Percentiles rank a stretch among this genome's conserved stretches.
These are phyloP conservation scores for Natator depressus DNA, from an alignment of 2,113 vertebrate genomes.

Conservation along the genomic window DNA sequence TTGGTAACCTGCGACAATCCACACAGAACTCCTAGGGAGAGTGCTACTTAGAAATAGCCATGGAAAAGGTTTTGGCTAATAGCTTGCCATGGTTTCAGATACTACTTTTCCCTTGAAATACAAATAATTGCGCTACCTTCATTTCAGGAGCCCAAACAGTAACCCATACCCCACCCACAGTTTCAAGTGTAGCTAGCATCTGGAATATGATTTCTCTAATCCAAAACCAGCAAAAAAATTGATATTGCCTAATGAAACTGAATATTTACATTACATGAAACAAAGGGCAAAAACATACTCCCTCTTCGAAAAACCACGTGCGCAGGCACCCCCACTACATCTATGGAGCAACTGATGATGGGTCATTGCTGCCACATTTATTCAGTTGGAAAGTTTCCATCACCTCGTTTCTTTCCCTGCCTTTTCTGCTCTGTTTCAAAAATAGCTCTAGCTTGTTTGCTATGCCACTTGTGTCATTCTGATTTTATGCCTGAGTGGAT, in stretches of 20 bases:
- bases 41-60: constrained; percentile 25
- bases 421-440: constrained; percentile 51
- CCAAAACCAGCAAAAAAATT: accelerated
- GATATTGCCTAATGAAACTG: neutral
- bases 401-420: constrained; percentile 44
- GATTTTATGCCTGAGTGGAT: constrained; percentile 55
- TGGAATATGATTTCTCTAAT: neutral
- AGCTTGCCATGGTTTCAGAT: neutral
- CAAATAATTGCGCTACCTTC: neutral
- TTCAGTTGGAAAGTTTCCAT: constrained; percentile 53
- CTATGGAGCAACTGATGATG: constrained; percentile 17
- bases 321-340: neutral
- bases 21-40: neutral
- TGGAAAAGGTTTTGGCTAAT: neutral
- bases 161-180: accelerated
- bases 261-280: neutral
- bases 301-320: neutral
- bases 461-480: constrained; percentile 44
- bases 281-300: neutral
- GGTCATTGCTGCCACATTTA: constrained; percentile 11
- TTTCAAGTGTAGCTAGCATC: neutral
- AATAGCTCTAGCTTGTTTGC: constrained; percentile 57
- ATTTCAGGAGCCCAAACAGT: neutral
- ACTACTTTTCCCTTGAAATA: neutral
- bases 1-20: neutral